Conservation (phyloP, 2,888 invertebrate species). For the Ptycholaimellus sp. region DNA sequence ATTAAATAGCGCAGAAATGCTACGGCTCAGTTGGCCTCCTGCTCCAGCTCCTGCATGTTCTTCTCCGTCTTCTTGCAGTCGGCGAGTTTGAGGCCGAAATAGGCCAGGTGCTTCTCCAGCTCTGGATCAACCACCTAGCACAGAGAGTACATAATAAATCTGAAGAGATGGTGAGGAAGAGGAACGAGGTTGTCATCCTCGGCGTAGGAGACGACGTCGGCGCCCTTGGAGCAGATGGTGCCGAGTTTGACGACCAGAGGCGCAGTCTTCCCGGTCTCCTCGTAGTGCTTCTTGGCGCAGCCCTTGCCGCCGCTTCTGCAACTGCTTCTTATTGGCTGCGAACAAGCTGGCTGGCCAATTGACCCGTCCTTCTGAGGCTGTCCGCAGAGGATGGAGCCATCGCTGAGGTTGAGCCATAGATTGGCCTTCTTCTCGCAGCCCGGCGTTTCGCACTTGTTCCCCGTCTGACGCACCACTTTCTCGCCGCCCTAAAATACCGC, state of each 20-base stretch:
- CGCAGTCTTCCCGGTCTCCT: too few species aligned
- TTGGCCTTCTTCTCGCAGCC: conserved; percentile 71
- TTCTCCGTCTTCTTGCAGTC: conserved; percentile 86
- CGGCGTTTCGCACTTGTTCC: conserved; percentile 49
- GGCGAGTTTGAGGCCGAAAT: conserved; percentile 76
- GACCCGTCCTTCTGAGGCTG: too few species aligned
- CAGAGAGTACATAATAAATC: too few species aligned
- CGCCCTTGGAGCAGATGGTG: conserved; percentile 59
- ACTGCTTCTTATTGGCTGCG: too few species aligned
- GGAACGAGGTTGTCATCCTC: conserved; percentile 96
- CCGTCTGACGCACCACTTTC: too few species aligned
- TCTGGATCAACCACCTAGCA: conserved; percentile 40
- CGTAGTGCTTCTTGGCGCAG: conserved; percentile 82
- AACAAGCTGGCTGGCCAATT: too few species aligned
- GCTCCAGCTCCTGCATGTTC: conserved; percentile 79
- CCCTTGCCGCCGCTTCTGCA: too few species aligned
- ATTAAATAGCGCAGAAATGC: too few species aligned
- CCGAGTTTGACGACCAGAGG: conserved; percentile 86
- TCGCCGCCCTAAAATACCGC: too few species aligned
- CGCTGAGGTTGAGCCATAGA: conserved; percentile 82
- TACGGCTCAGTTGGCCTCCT: conserved; percentile 85
- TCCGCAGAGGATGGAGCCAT: conserved; percentile 74
- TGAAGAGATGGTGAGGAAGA: too few species aligned
- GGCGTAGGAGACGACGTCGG: conserved; percentile 60
- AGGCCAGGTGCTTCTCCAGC: conserved; percentile 60